A percentile compares a stretch with the other conserved stretches of the same genome.
phyloP scores from a whole-genome alignment of 2,888 invertebrate species.

The Leptothorax acervorum region DNA sequence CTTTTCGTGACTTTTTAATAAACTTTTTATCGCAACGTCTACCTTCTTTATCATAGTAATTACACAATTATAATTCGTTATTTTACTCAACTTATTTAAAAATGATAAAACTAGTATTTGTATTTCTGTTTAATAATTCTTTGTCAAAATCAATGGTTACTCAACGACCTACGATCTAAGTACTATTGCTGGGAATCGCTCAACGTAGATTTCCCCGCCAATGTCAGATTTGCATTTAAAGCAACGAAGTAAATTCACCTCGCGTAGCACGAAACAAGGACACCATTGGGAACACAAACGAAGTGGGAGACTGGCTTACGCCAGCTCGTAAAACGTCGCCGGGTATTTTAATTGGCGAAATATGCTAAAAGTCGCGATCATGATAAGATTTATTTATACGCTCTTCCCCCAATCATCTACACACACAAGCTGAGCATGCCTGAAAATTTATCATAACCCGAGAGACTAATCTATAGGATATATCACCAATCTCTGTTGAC shows the following conservation, averaged over 20 bases:
- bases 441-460: slow-evolving; percentile 69
- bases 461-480: slow-evolving; percentile 55
- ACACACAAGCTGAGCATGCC: slow-evolving; percentile 27
- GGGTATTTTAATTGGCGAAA: slow-evolving; percentile 78
- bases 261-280: slow-evolving; percentile 73
- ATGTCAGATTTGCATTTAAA: slow-evolving; percentile 70
- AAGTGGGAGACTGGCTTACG: slow-evolving; percentile 70
- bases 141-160: neutral
- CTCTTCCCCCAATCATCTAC: slow-evolving; percentile 63
- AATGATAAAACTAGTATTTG: neutral
- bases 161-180: neutral
- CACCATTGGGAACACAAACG: slow-evolving; percentile 69
- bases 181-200: neutral
- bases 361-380: slow-evolving; percentile 79
- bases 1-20: slow-evolving; percentile 10
- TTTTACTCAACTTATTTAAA: neutral
- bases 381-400: slow-evolving; percentile 77
- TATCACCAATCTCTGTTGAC: neutral
- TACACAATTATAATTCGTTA: slow-evolving; percentile 9
- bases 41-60: neutral
- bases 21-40: slow-evolving; percentile 4
- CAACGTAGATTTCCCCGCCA: slow-evolving; percentile 54
- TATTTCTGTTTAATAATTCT: slow-evolving; percentile 12
- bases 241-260: slow-evolving; percentile 71
- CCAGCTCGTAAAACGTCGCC: slow-evolving; percentile 74